Percentiles rank a stretch among this genome's conserved stretches.
phyloP scores from a whole-genome alignment of 2,797 vertebrate genomes.

The Eospalax fontanierii region DNA sequence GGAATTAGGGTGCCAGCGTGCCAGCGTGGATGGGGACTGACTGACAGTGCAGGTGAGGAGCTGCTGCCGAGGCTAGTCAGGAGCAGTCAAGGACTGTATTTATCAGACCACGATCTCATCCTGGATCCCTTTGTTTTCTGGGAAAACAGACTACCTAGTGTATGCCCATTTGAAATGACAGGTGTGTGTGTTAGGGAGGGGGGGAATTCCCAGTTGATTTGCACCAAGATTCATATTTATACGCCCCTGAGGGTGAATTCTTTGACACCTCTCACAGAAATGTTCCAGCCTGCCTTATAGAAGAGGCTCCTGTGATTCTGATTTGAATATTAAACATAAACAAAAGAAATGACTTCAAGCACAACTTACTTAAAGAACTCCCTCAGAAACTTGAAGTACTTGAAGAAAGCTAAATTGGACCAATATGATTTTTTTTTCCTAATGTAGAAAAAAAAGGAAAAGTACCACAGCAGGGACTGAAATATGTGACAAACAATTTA shows the following conservation, averaged over 20 bases:
- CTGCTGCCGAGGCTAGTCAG: constrained; percentile 79
- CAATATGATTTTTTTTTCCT: constrained; percentile 36
- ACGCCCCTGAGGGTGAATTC: constrained; percentile 78
- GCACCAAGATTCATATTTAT: constrained; percentile 81
- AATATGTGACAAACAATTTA: constrained; percentile 74
- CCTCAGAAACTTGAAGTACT: constrained; percentile 61
- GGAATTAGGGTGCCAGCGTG: constrained; percentile 68
- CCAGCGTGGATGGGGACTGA: constrained; percentile 56
- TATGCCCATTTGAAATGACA: constrained; percentile 84
- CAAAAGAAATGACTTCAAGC: constrained; percentile 71
- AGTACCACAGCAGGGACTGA: constrained; percentile 64
- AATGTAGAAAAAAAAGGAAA: not conserved
- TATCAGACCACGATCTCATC: constrained; percentile 74
- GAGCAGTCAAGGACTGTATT: constrained; percentile 70
- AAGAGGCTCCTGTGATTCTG: constrained; percentile 69
- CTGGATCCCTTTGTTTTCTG: constrained; percentile 75
- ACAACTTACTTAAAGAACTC: constrained; percentile 61
- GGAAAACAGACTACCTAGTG: constrained; percentile 79
- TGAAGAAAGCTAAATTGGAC: constrained; percentile 61
- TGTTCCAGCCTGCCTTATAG: constrained; percentile 71
- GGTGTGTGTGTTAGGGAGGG: no score
- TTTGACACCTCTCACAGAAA: constrained; percentile 70
- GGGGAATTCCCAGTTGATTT: constrained; percentile 83
- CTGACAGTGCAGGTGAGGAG: constrained; percentile 76
- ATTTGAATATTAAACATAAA: constrained; percentile 80